A percentile compares a stretch with the other conserved stretches of the same genome.
Evolutionary conservation across 1,140 invertebrate genomes (phyloP).

Genomic region (Neelides sp.): DNA sequence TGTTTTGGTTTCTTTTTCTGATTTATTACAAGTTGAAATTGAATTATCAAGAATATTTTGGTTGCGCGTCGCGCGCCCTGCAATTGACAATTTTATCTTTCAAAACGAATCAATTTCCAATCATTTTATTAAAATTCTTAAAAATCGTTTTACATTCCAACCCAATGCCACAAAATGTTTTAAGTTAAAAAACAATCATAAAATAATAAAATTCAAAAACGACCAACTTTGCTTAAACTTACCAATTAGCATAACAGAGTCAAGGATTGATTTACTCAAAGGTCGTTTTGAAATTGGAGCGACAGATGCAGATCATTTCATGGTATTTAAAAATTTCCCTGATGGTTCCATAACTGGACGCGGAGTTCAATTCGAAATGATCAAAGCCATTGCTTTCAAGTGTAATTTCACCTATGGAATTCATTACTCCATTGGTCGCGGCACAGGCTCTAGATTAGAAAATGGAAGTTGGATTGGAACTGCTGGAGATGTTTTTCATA

Average conservation of each 20-base stretch:
- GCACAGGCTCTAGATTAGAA: not conserved
- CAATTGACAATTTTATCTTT: conserved; percentile 1
- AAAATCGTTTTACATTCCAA: not conserved
- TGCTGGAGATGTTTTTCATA: conserved; percentile 4
- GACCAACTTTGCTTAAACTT: too few species aligned
- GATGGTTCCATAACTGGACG: conserved; percentile 1
- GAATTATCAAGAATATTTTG: not conserved
- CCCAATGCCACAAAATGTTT: not conserved
- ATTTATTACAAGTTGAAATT: not conserved
- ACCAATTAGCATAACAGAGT: not conserved
- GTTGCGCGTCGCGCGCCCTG: not conserved
- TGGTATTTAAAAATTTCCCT: not conserved
- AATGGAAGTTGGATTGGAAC: conserved; percentile 9
- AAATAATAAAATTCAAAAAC: not conserved
- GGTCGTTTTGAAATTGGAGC: conserved; percentile 2
- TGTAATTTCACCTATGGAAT: conserved; percentile 7
- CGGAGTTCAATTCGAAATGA: conserved; percentile 9
- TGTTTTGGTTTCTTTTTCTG: not conserved
- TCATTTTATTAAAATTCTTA: not conserved
- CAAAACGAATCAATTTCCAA: not conserved
- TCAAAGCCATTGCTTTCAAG: not conserved
- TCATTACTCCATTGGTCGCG: not conserved
- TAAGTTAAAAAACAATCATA: not conserved
- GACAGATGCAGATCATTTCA: not conserved
- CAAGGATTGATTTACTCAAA: not conserved